A percentile compares a stretch with the other conserved stretches of the same genome.
phyloP scores from a whole-genome alignment of 2,113 vertebrate genomes.

The Onychorhynchus coronatus region DNA sequence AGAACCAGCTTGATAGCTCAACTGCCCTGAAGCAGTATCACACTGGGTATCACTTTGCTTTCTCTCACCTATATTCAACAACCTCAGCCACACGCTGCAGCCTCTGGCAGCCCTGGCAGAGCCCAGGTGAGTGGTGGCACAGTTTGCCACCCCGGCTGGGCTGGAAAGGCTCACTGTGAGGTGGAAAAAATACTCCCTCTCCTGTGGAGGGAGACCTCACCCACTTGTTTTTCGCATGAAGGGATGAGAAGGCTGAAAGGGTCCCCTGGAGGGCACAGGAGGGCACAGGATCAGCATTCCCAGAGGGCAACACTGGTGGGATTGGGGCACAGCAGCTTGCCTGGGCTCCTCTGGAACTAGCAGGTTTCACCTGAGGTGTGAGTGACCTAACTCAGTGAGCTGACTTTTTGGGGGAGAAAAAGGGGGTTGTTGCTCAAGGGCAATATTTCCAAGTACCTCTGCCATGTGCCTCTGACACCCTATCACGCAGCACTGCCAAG shows the following conservation, averaged over 20 bases:
- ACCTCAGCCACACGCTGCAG: background rate
- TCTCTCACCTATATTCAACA: background rate
- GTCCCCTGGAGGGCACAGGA: fast-evolving
- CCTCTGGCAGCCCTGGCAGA: background rate
- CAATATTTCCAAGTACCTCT: background rate
- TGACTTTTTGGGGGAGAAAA: background rate
- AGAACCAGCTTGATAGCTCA: background rate
- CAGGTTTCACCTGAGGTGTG: fast-evolving
- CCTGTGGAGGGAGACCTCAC: background rate
- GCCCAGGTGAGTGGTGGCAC: fast-evolving
- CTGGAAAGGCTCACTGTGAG: background rate
- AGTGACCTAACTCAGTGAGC: background rate
- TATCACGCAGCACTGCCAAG: fast-evolving
- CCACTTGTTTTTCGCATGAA: background rate
- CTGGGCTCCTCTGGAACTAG: fast-evolving
- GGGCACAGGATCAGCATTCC: background rate
- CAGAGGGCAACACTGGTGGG: fast-evolving
- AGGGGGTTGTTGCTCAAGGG: background rate
- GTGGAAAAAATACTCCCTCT: background rate
- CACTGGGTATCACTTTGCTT: background rate
- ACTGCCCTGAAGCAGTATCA: background rate
- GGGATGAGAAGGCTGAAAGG: background rate
- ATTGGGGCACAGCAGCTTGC: background rate
- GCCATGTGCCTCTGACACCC: background rate
- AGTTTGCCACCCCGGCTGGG: background rate